Percentiles rank a stretch among this genome's conserved stretches.
Evolutionary conservation across 2,797 vertebrate species (phyloP).

Genomic region (Cryptoblepharus egeriae): DNA sequence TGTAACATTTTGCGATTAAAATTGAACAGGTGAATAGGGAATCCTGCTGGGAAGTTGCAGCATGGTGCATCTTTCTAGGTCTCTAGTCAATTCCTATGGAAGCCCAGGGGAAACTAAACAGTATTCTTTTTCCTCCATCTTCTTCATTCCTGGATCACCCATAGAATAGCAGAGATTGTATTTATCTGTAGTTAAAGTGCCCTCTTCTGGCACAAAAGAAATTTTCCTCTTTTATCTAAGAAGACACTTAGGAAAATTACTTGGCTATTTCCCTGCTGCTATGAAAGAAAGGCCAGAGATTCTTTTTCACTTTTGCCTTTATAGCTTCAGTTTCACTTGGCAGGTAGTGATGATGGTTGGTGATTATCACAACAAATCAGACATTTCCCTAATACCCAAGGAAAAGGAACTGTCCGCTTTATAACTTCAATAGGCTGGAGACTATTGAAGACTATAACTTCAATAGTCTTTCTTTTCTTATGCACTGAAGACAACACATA

Average conservation of each 20-base stretch:
- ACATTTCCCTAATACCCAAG: neutral
- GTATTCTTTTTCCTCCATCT: neutral
- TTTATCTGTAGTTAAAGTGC: conserved; percentile 78
- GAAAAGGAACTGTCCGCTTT: neutral
- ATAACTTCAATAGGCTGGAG: conserved; percentile 1
- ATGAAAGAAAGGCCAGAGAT: conserved; percentile 49
- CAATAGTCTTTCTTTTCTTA: conserved; percentile 13
- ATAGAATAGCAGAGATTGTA: neutral
- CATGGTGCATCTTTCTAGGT: neutral
- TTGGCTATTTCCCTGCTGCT: conserved; percentile 10
- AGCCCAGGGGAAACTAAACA: neutral
- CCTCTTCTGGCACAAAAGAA: conserved; percentile 74
- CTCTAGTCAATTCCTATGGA: neutral
- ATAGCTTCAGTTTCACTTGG: neutral
- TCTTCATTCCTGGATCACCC: conserved; percentile 15
- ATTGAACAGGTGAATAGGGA: neutral
- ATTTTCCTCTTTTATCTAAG: conserved; percentile 22
- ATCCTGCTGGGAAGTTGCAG: neutral
- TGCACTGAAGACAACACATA: neutral
- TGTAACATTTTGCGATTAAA: neutral
- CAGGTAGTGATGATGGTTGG: neutral
- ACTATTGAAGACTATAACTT: no score
- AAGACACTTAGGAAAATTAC: conserved; percentile 3
- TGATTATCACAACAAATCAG: rapidly evolving
- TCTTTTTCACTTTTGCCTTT: conserved; percentile 9